Evolutionary conservation across 2,113 vertebrate species (phyloP).

Genomic region (Catagonus wagneri): DNA sequence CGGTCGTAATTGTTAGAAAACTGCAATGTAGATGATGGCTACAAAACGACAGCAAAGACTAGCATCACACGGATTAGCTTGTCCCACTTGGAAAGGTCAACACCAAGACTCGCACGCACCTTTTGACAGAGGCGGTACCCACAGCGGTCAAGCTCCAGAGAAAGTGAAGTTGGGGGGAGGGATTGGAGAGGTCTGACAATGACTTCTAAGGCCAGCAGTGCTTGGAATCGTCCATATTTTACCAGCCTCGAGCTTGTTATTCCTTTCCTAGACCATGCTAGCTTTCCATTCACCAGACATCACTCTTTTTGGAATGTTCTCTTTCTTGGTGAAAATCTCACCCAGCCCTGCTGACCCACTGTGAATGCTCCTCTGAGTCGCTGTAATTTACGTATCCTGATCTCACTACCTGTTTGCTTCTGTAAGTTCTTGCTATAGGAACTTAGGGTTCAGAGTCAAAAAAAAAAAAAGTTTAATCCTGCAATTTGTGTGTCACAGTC

Average conservation of each 20-base stretch:
- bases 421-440: conserved; percentile 8
- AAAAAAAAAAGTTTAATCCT: conserved; percentile 56
- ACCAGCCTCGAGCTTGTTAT: background rate
- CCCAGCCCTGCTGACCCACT: background rate
- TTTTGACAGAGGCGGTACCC: background rate
- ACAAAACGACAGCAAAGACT: background rate
- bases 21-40: background rate
- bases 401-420: conserved; percentile 33
- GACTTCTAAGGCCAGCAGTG: background rate
- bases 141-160: background rate
- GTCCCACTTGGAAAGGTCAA: background rate
- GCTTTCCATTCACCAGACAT: background rate
- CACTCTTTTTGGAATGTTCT: background rate
- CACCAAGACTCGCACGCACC: background rate
- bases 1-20: background rate
- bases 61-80: background rate
- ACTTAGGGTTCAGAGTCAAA: conserved; percentile 34
- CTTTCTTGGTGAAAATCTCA: background rate
- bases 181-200: background rate
- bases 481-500: background rate
- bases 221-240: background rate
- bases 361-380: background rate
- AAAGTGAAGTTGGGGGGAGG: background rate
- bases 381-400: conserved; percentile 52
- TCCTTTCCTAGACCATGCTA: background rate